Evolutionary conservation across 2,113 vertebrate genomes (phyloP), one percentile per base, ranked within the genome.

Genomic region (Nipponia nippon): DNA sequence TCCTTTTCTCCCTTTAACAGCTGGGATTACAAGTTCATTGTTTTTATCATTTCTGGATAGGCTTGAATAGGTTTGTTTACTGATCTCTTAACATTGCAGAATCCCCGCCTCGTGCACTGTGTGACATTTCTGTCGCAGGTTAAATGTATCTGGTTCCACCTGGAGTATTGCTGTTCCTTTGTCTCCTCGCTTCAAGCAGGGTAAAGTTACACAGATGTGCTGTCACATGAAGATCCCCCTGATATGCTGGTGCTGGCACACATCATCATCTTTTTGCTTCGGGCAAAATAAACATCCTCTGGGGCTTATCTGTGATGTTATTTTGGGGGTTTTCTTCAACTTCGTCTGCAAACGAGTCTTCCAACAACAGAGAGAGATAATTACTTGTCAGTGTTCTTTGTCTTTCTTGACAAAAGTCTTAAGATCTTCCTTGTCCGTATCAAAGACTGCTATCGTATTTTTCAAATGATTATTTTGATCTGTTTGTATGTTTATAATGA

Each of bases 181-280:
- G 86, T 96, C 91, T 88, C 84, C 58, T 83, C 25, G 6, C 75
- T 97, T 94, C 61, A 61, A 90, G 78, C 71, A 87, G 82, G 82
- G 89, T 94, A 52, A 81, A 90, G 82, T 96, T 97, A 95, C 95
- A 83, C 80, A 95, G 95, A 93, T 96, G 89, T 85, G 87, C 90
- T 96, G 91, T 95, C 95, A 88, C 71, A 53, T 7, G 16, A 67
- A 90, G 88, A 90, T 95, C 80, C 66, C 52, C 50, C 46, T 89
- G 84, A 95, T 95, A 67, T 38, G 58, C 81, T 93, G 40, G 36
- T 96, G 70, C 93, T 95, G 55, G 92, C 93, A 94, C 40, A 59
- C 66, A 87, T 96, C 93, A 66, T 96, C 55, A 63, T 93, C 66
- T 76, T 91, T 91, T 95, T 88, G 70, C 89, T 96, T 94, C 34